Evolutionary conservation across 2,888 invertebrate genomes (phyloP), one percentile per base, ranked within the genome.

Genomic region (Timema cristinae): DNA sequence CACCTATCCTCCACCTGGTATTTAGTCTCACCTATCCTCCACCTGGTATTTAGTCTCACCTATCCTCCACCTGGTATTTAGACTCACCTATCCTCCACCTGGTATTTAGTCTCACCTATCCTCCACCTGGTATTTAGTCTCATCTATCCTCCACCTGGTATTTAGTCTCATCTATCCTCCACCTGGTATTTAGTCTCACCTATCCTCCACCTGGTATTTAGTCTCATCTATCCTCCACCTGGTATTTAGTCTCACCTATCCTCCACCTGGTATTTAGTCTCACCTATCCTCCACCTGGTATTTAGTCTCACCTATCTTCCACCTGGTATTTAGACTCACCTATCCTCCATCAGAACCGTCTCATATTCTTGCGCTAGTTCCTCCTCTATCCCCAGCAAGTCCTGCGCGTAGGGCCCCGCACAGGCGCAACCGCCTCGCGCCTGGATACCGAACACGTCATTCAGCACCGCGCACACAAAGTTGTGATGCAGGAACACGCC

Each of bases 391-490:
- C 95, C 95, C 71, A 96, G 84, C 16, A 95, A 84, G 82, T 93
- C 92, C 81, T 93, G 90, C 5, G 93, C 93, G 79, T 95, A 95
- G 71, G 92, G 90, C 70, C 93, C 89, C 67, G 94, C 92, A 81
- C 94, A 94, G 15, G 90, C 90, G 78, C 91, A 87, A 0, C 92
- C 93, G 0, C 92, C 91, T 74, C 92, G 85, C 0, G 91, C 91
- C 82, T 95, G 95, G 71, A 97, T 93, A 0, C 96, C 96, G 81
- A 95, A 96, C 49, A 97, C 89, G 79, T 97, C 95, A 79, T 95
- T 96, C 66, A 97, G 85, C 32, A 96, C 87, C 10, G 93, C 91
- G 77, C 91, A 91, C 10, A 96, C 90, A 85, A 92, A 90, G 83
- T 95, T 95, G 82, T 95, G 93, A 81, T 96, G 96, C 2, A 95